Base-by-base conservation (phyloP, 2,113 vertebrate genomes). In the Mugil cephalus region DNA sequence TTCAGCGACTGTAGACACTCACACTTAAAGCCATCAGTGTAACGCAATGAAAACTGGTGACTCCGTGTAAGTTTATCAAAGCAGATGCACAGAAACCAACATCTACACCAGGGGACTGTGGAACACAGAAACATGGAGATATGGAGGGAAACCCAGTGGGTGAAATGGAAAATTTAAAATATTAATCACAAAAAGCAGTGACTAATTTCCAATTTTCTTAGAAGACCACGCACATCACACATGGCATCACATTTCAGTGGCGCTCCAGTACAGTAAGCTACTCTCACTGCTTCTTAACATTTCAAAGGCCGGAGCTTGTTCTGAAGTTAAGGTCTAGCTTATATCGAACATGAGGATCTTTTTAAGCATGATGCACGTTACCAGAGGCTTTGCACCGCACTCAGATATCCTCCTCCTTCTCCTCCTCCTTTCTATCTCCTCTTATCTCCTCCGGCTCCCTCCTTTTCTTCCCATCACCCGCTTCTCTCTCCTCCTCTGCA, bases 311-410 rank as follows among this genome's bases (percentile, higher is more conserved):
- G 2, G 34, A 56, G 15, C 13, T 0, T 8, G 47, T 2, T 40
- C 17, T 10, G 59, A 75, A 40, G 47, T 74, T 71, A 9, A 56
- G 38, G 42, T 14, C 52, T 51, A 18, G n/a, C 64, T 78, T 58
- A 59, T 6, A 79, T 77, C 60, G 69, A 56, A 69, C 71, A 55
- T 55, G 40, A 35, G 72, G n/a, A 53, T 76, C 66, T 58, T 47
- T 79, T 48, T 65, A 48, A 80, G 43, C 34, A n/a, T 38, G 55
- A 75, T 51, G 56, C 56, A 58, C 38, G 54, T 38, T 80, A 80
- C 73, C 62, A 75, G 35, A 78, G 51, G 65, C 67, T 2, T 7
- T 24, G 38, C 69, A 55, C 66, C 47, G 43, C 69, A 43, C 62
- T 50, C 42, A 12, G 38, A 58, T 21, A 36, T 52, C 43, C 51